Evolutionary conservation across 2,888 invertebrate species (phyloP).

Genomic region (Miltochrista miniata): DNA sequence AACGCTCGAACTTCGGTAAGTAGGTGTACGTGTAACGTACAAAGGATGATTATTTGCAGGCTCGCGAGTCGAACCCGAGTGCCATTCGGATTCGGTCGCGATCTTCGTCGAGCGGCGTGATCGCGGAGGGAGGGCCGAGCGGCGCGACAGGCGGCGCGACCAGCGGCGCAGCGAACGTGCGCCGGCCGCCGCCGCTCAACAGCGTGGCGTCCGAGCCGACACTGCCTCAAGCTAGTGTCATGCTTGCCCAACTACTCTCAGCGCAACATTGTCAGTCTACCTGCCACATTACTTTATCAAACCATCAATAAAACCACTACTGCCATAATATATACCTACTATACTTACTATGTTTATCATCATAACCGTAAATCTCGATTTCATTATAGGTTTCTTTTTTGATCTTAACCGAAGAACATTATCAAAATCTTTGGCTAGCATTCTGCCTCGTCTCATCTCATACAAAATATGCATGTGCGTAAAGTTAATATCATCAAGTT

Average conservation of each 20-base stretch:
- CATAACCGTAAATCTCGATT: neutral
- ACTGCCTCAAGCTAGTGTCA: slow-evolving; percentile 87
- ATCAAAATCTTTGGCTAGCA: too few relatives aligned
- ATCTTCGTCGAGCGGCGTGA: slow-evolving; percentile 72
- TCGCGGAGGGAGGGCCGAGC: slow-evolving; percentile 82
- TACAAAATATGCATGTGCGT: too few relatives aligned
- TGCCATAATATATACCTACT: neutral
- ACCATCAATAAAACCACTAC: neutral
- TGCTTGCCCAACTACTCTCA: slow-evolving; percentile 92
- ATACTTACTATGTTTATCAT: neutral
- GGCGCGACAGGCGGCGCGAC: slow-evolving; percentile 13
- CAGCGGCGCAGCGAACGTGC: slow-evolving; percentile 49
- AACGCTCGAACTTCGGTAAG: slow-evolving; percentile 43
- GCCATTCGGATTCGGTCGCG: slow-evolving; percentile 68
- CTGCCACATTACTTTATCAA: slow-evolving; percentile 23
- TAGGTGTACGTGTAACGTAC: slow-evolving; percentile 43
- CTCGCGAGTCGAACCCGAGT: slow-evolving; percentile 57
- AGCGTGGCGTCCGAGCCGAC: slow-evolving; percentile 91
- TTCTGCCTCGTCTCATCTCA: too few relatives aligned
- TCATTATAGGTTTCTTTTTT: neutral
- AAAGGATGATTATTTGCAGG: slow-evolving; percentile 47
- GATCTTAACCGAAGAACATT: too few relatives aligned
- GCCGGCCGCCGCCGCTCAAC: slow-evolving; percentile 85
- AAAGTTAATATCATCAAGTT: too few relatives aligned
- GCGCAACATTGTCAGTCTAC: slow-evolving; percentile 83